These are phyloP conservation scores for Drosophila biarmipes DNA, from an alignment of 1,140 invertebrate species.

Conservation along the genomic window DNA sequence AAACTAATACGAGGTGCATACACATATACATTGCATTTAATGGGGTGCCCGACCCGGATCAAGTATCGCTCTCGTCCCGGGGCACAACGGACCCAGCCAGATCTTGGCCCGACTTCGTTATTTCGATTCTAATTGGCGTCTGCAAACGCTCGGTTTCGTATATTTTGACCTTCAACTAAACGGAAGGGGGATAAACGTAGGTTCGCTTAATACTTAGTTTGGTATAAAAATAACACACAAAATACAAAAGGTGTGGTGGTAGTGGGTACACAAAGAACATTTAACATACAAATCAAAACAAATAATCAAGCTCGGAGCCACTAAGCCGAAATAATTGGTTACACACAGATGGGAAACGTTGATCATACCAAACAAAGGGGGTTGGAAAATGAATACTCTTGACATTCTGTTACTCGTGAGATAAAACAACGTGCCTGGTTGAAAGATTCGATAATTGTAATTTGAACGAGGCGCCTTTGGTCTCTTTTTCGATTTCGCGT, in stretches of 20 bases:
- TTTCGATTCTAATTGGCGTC: conserved; percentile 62
- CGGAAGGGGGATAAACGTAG: conserved; percentile 51
- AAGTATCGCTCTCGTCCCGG: conserved; percentile 12
- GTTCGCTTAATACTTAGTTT: conserved; percentile 50
- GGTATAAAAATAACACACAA: conserved; percentile 35
- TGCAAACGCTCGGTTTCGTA: conserved; percentile 74
- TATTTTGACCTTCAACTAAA: conserved; percentile 79
- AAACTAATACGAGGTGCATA: conserved; percentile 46
- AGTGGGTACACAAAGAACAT: conserved; percentile 30
- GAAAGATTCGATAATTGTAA: conserved; percentile 26
- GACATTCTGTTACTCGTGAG: background rate
- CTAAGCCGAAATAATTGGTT: conserved; percentile 45
- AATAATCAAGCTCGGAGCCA: conserved; percentile 66
- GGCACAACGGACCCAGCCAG: conserved; percentile 8
- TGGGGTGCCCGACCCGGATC: conserved; percentile 56
- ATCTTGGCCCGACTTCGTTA: conserved; percentile 36
- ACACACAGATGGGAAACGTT: conserved; percentile 26
- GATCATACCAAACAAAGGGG: conserved; percentile 19
- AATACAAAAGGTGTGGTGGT: conserved; percentile 31
- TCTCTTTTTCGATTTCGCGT: conserved; percentile 18
- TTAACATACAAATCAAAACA: conserved; percentile 71
- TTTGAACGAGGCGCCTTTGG: conserved; percentile 12
- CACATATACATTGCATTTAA: conserved; percentile 50
- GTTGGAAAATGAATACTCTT: conserved; percentile 3
- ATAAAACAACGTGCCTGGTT: conserved; percentile 22